A percentile compares a stretch with the other conserved stretches of the same genome.
Conservation (phyloP, 2,797 vertebrate species). For the Peromyscus attwateri region DNA sequence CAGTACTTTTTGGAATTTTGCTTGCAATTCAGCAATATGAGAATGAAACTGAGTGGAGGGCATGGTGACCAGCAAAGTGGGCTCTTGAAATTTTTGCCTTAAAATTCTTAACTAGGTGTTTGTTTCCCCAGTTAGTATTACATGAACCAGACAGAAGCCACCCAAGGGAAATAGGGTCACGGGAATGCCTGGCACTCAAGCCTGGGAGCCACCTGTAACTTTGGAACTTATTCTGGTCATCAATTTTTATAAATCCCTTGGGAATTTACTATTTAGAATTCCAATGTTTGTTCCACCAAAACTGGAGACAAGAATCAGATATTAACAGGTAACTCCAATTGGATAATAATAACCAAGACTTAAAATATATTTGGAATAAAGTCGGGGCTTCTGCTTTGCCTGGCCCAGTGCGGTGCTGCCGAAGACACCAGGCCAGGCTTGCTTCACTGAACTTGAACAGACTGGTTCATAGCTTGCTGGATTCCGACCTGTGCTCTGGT, state of each 20-base stretch:
- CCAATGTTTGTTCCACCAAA: constrained; percentile 12
- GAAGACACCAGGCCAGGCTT: background rate
- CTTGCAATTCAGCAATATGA: constrained; percentile 13
- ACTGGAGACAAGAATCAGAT: constrained; percentile 10
- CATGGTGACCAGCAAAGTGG: constrained; percentile 25
- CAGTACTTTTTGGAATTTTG: constrained; percentile 51
- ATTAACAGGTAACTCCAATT: background rate
- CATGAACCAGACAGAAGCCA: constrained; percentile 35
- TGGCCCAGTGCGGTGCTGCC: background rate
- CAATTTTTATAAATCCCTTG: constrained; percentile 24
- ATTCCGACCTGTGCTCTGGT: background rate
- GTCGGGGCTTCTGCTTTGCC: background rate
- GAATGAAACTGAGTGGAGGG: background rate
- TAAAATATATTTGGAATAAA: background rate
- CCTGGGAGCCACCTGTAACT: background rate
- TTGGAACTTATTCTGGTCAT: background rate
- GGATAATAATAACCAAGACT: background rate
- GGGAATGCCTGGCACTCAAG: background rate
- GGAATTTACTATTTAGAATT: constrained; percentile 37
- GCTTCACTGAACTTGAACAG: background rate
- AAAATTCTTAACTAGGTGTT: background rate
- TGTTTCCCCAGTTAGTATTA: background rate
- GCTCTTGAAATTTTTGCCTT: background rate
- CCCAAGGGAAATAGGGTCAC: background rate
- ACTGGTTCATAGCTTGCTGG: background rate